Base-by-base conservation (phyloP, 1,140 invertebrate species). In the Thaumetopoea pityocampa region DNA sequence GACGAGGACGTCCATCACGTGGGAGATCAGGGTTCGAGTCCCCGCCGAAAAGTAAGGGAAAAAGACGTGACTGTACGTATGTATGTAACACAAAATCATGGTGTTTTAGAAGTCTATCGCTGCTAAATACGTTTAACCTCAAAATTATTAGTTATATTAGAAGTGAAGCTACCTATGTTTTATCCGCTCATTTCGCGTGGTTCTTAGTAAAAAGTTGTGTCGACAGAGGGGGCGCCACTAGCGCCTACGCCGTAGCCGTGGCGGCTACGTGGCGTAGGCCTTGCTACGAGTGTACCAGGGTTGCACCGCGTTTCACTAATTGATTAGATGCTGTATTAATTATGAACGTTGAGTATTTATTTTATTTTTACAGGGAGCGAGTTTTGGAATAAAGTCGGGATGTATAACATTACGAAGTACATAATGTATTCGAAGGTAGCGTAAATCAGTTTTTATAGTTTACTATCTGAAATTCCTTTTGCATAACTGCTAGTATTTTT, bases 181-280 rank as follows among this genome's bases (percentile, higher is more conserved):
- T 68, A 76, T 77, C 68, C 70, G 64, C 69, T 80, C 69, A 80
- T 82, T 82, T 80, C 69, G 67, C 70, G 67, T 56, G 71, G 67
- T 72, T 74, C 71, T 78, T 73, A 74, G 65, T 77, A 79, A 77
- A 79, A 79, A 83, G 69, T 83, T 80, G 62, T 72, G 59, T 43
- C 54, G 38, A 34, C 30, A 33, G 17, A 16, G 56, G 59, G 64
- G 68, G 68, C 52, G 60, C 61, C 67, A 79, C 67, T 76, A 79
- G 73, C 72, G 73, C 71, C 67, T 74, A 74, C 70, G 70, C 53
- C 60, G 68, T 67, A 64, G 61, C 64, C 44, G 55, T 33, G 46
- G 44, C 36, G 16, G 60, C 65, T 61, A 62, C 57, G 59, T 41
- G 12, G 26, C 50, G 61, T 59, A 62, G 58, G 52, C 55, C 55